phyloP scores from a whole-genome alignment of 2,888 invertebrate species.

The Sialis lutaria region DNA sequence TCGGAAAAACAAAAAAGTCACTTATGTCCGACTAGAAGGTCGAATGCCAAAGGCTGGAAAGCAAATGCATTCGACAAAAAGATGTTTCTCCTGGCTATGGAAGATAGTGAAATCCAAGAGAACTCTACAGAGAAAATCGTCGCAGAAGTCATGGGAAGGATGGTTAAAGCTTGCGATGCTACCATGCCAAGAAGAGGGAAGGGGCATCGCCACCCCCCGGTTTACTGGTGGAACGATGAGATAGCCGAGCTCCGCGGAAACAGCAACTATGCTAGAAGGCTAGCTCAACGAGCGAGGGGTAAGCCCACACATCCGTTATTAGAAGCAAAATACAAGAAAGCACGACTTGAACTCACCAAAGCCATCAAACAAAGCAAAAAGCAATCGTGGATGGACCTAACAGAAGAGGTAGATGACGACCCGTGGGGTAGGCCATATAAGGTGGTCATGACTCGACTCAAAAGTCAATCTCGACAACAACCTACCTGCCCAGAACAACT shows the following conservation, averaged over 20 bases:
- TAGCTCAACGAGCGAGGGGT: slow-evolving; percentile 7
- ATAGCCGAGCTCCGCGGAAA: background rate
- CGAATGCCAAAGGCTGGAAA: background rate
- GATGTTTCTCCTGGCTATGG: background rate
- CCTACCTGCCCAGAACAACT: background rate
- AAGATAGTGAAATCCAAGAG: background rate
- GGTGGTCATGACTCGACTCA: slow-evolving; percentile 9
- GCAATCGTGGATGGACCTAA: slow-evolving; percentile 6
- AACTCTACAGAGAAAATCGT: too few relatives aligned
- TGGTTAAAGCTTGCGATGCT: background rate
- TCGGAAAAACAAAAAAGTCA: background rate
- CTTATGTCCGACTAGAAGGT: too few relatives aligned
- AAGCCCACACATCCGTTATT: background rate
- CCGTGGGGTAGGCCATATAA: slow-evolving; percentile 9
- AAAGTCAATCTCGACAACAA: slow-evolving; percentile 1
- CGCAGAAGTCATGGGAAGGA: too few relatives aligned
- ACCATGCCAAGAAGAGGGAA: background rate
- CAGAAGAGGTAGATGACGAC: slow-evolving; percentile 8
- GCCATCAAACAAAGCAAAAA: slow-evolving; percentile 8
- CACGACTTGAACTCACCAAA: slow-evolving; percentile 1
- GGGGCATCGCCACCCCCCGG: background rate
- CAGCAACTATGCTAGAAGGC: too few relatives aligned
- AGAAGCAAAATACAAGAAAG: background rate
- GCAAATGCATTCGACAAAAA: background rate
- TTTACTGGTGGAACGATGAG: background rate